Evolutionary conservation across 2,888 invertebrate genomes (phyloP), one percentile per base, ranked within the genome.

Genomic region (Peribatodes rhomboidaria): DNA sequence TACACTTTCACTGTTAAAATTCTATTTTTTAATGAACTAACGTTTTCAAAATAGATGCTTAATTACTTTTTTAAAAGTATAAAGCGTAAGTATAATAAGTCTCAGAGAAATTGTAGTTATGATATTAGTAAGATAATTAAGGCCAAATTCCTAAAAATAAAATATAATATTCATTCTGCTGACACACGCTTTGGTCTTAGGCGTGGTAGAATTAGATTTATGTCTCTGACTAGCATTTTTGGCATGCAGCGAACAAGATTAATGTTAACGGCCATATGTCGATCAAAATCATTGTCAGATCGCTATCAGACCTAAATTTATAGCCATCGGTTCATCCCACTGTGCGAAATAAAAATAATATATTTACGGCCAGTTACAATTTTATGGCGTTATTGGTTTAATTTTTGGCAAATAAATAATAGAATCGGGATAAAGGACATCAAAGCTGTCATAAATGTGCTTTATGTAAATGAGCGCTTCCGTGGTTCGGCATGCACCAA

Each of bases 221-320:
- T 64, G 53, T 44, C 16, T 65, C 47, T 61, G 31, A 41, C 46
- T 35, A 61, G 55, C 41, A 31, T 41, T 59, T 65, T 71, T 69
- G 71, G 69, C 71, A 67, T 63, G 68, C 44, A 16, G 56, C 52
- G 37, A 58, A 35, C 37, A 55, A 62, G 47, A 68, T 69, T 65
- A 61, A 72, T 73, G 18, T 58, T 47, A 61, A 53, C 41, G 65
- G 64, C 66, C 55, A 54, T 41, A 61, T 67, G 71, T 72, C 79
- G 70, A 80, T 81, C 74, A 76, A 55, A 67, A 66, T 68, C 71
- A 70, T 73, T 80, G 81, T 76, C 77, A 74, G 64, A 56, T 59
- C 39, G 50, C 60, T 73, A 74, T 75, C 76, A 71, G 59, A 9
- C 18, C n/a, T 44, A 37, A 50, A 57, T 63, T 52, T 63, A 63